phyloP scores from a whole-genome alignment of 2,113 vertebrate genomes.

The Gopherus flavomarginatus region DNA sequence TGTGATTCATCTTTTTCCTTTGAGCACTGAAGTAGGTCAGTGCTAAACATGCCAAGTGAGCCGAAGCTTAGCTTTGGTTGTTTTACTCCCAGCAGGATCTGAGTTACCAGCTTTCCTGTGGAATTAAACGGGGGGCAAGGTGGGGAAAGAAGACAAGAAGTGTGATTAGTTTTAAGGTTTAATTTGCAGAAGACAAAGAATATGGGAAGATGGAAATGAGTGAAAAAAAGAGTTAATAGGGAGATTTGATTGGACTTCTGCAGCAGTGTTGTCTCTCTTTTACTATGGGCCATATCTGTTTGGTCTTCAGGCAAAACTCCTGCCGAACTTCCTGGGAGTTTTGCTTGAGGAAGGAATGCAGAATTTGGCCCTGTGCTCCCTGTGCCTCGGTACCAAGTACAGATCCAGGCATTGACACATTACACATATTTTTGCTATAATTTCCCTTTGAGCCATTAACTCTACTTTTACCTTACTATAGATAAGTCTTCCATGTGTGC shows the following conservation, averaged over 20 bases:
- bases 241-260: conserved; percentile 2
- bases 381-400: conserved; percentile 40
- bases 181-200: conserved; percentile 41
- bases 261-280: conserved; percentile 38
- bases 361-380: conserved; percentile 12
- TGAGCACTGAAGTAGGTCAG: background rate
- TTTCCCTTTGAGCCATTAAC: background rate
- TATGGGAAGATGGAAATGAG: conserved; percentile 17
- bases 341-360: conserved; percentile 51
- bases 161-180: conserved; percentile 14
- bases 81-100: background rate
- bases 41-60: conserved; percentile 19
- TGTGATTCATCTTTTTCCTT: background rate
- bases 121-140: background rate
- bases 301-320: conserved; percentile 55
- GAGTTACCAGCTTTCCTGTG: conserved; percentile 10
- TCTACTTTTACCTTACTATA: background rate
- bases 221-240: conserved; percentile 14
- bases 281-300: conserved; percentile 13
- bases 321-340: conserved; percentile 31
- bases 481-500: background rate
- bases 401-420: background rate
- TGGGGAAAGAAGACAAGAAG: conserved; percentile 24
- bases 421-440: background rate
- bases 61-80: background rate